These are phyloP conservation scores for Blastomussa wellsi DNA, from an alignment of 92 coral and sea anemone species.

Conservation along the genomic window DNA sequence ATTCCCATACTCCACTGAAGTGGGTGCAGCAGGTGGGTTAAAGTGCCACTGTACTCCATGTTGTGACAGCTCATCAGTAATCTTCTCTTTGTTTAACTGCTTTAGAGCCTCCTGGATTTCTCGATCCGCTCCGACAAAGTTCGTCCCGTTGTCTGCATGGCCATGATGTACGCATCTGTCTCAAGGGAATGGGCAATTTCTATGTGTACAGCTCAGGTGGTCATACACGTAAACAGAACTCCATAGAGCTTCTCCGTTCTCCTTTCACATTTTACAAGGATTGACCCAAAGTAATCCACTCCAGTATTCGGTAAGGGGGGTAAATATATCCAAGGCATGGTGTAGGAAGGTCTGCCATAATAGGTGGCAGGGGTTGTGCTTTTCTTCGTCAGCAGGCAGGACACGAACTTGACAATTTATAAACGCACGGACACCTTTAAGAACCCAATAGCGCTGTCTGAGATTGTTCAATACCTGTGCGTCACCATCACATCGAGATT, in stretches of 20 bases:
- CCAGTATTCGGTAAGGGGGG: constrained; percentile 64
- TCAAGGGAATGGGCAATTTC: constrained; percentile 43
- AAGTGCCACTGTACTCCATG: too few species aligned
- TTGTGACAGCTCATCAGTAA: too few species aligned
- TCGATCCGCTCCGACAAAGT: constrained; percentile 15
- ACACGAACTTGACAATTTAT: constrained; percentile 39
- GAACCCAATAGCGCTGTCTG: constrained; percentile 59
- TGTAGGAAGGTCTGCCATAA: constrained; percentile 54
- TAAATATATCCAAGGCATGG: constrained; percentile 44
- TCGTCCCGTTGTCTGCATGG: neutral
- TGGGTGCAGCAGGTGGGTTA: too few species aligned
- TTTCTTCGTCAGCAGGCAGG: constrained; percentile 27
- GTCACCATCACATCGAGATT: constrained; percentile 43
- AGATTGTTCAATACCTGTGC: constrained; percentile 47
- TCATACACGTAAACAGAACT: constrained; percentile 40
- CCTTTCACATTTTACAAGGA: constrained; percentile 30
- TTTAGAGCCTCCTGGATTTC: too few species aligned
- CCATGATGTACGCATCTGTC: constrained; percentile 39
- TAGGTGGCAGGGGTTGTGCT: constrained; percentile 30
- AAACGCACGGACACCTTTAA: constrained; percentile 47
- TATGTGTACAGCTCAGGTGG: constrained; percentile 40
- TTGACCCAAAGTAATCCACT: constrained; percentile 46
- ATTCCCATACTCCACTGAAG: too few species aligned
- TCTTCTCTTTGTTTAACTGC: too few species aligned
- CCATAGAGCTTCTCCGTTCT: constrained; percentile 45